Conservation (phyloP, 2,113 vertebrate species). For the Calidris pugnax region DNA sequence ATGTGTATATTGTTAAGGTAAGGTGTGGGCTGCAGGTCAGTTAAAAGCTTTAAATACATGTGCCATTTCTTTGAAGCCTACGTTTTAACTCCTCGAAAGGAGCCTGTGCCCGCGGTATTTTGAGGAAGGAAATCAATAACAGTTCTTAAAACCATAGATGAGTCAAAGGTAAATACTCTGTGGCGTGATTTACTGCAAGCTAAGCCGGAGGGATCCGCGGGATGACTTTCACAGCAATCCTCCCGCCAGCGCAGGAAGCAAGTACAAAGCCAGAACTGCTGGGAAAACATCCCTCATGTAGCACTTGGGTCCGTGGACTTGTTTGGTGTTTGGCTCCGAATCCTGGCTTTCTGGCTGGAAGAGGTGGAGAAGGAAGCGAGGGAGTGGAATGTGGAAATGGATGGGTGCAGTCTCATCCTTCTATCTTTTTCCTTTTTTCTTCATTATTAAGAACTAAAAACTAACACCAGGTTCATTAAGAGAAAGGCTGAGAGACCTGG, state of each 20-base stretch:
- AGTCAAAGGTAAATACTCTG: constrained; percentile 41
- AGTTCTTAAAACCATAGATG: constrained; percentile 38
- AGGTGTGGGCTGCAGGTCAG: neutral
- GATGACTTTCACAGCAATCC: constrained; percentile 14
- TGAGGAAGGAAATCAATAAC: neutral
- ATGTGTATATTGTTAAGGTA: neutral
- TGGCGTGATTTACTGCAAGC: constrained; percentile 16
- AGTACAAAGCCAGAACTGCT: constrained; percentile 50
- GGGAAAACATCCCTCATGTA: constrained; percentile 40
- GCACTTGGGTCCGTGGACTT: neutral
- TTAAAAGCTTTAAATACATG: neutral
- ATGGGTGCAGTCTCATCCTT: neutral
- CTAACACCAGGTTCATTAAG: neutral
- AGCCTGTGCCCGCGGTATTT: neutral
- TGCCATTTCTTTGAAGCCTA: neutral
- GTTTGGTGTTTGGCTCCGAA: constrained; percentile 34
- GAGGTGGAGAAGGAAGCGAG: neutral
- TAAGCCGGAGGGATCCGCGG: constrained; percentile 29
- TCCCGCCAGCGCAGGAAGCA: constrained; percentile 30
- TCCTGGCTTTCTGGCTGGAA: neutral
- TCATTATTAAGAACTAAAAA: neutral
- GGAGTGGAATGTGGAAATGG: neutral
- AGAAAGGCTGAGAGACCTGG: neutral
- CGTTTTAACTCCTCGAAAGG: neutral
- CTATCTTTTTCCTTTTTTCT: neutral